Conservation (phyloP, 2,888 invertebrate species). For the Pyrocoelia pectoralis region DNA sequence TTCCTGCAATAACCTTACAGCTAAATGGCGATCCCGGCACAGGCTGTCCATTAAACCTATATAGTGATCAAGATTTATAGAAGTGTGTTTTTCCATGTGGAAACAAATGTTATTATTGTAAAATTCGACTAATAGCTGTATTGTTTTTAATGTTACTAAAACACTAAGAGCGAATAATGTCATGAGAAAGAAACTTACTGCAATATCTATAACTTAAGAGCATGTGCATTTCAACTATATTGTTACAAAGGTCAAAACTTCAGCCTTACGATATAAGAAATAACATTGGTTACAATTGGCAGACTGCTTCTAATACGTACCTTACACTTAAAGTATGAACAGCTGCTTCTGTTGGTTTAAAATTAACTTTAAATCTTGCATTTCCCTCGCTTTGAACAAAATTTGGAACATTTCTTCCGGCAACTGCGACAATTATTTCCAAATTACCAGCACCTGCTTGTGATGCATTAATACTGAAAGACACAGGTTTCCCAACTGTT, state of each 20-base stretch:
- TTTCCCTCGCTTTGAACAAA: constrained; percentile 98
- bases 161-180: too few species aligned
- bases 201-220: too few species aligned
- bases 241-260: too few species aligned
- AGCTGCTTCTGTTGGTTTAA: constrained; percentile 94
- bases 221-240: too few species aligned
- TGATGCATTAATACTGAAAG: constrained; percentile 88
- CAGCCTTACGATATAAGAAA: too few species aligned
- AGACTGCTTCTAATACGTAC: constrained; percentile 56
- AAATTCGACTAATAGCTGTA: too few species aligned
- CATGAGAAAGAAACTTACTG: too few species aligned
- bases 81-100: too few species aligned
- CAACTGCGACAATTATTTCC: constrained; percentile 97
- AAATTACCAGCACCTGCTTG: constrained; percentile 92
- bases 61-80: constrained; percentile 13
- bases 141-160: too few species aligned
- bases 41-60: constrained; percentile 75
- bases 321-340: constrained; percentile 90
- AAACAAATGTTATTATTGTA: too few species aligned
- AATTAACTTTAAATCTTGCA: constrained; percentile 92
- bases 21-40: constrained; percentile 94
- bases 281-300: too few species aligned
- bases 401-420: constrained; percentile 96
- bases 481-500: constrained; percentile 90
- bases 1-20: constrained; percentile 76